Percentiles rank a stretch among this genome's conserved stretches.
Conservation (phyloP, 1,140 invertebrate species). For the Planococcus citri region DNA sequence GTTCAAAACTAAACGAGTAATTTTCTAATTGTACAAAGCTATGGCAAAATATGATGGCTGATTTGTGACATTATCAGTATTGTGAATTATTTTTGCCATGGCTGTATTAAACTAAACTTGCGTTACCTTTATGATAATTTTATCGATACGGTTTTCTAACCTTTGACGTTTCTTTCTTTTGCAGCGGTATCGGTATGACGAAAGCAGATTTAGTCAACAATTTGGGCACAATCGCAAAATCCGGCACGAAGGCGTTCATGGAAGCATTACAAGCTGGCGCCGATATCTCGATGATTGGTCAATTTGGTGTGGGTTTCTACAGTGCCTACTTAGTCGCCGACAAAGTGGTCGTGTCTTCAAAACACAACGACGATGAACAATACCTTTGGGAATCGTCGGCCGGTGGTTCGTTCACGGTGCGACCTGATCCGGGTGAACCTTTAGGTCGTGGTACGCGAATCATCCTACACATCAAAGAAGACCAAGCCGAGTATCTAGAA, state of each 20-base stretch:
- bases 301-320: slow-evolving; percentile 86
- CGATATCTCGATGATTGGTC: slow-evolving; percentile 82
- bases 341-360: slow-evolving; percentile 81
- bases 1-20: no score
- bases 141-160: neutral
- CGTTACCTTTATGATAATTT: no score
- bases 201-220: slow-evolving; percentile 79
- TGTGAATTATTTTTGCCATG: no score
- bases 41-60: no score
- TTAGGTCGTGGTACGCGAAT: slow-evolving; percentile 67
- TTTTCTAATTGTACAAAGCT: no score
- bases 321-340: slow-evolving; percentile 95
- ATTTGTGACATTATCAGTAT: no score
- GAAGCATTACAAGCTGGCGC: slow-evolving; percentile 72
- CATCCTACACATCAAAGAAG: slow-evolving; percentile 63
- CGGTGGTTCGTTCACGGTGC: slow-evolving; percentile 67
- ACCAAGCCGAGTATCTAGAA: slow-evolving; percentile 68
- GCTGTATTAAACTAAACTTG: no score
- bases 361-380: slow-evolving; percentile 83
- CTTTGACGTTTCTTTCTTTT: slow-evolving; percentile 16
- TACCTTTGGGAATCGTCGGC: slow-evolving; percentile 70
- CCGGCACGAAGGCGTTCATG: slow-evolving; percentile 81
- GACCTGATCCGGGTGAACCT: slow-evolving; percentile 42
- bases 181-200: slow-evolving; percentile 73
- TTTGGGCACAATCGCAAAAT: slow-evolving; percentile 76